phyloP scores from a whole-genome alignment of 2,797 vertebrate species.

The Petrocephalus schoutedeni region DNA sequence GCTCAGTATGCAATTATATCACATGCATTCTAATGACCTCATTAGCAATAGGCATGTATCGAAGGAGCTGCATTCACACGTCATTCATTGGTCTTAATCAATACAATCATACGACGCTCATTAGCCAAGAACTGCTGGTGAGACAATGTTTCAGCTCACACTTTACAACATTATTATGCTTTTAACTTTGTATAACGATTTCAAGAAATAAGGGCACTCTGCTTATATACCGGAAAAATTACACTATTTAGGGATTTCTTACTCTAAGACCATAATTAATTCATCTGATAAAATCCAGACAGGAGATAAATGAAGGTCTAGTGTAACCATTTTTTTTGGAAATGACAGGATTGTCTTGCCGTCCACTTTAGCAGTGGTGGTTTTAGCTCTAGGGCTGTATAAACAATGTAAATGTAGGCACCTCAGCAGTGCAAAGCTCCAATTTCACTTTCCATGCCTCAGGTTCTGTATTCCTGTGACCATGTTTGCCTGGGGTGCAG shows the following conservation, averaged over 20 bases:
- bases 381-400: background rate
- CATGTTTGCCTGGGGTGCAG: conserved; percentile 8
- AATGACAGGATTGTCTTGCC: background rate
- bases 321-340: conserved; percentile 10
- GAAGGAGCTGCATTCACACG: background rate
- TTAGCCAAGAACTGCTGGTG: background rate
- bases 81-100: background rate
- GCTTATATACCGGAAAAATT: conserved; percentile 12
- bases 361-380: background rate
- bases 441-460: background rate
- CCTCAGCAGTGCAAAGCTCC: background rate
- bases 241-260: background rate
- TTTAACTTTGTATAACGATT: conserved; percentile 8
- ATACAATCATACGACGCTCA: conserved; percentile 16
- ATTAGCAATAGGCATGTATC: background rate
- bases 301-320: conserved; percentile 10
- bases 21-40: background rate
- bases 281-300: conserved; percentile 14
- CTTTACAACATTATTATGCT: background rate
- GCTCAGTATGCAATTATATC: background rate
- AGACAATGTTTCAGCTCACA: background rate
- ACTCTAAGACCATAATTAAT: conserved; percentile 20
- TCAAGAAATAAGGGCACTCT: conserved; percentile 10
- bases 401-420: conserved; percentile 10
- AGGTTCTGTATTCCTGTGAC: conserved; percentile 15